Conservation (phyloP, 2,888 invertebrate genomes). For the Tiphia femorata region DNA sequence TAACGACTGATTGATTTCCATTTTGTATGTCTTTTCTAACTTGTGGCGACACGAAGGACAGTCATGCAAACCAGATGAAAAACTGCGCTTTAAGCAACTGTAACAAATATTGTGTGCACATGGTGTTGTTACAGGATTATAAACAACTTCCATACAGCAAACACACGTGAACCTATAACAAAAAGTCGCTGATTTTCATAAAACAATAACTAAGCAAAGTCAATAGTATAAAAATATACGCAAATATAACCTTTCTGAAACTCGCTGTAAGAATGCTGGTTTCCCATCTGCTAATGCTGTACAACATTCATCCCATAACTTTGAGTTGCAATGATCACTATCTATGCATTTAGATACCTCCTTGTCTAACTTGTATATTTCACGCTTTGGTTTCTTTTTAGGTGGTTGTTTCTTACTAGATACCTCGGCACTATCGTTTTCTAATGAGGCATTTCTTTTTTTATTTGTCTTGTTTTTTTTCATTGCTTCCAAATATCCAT, state of each 20-base stretch:
- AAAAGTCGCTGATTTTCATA: too few species aligned
- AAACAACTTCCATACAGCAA: constrained; percentile 82
- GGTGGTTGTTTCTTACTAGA: constrained; percentile 50
- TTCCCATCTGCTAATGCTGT: constrained; percentile 70
- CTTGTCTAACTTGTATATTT: constrained; percentile 65
- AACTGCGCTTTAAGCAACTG: constrained; percentile 78
- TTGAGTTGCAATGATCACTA: constrained; percentile 75
- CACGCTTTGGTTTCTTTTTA: constrained; percentile 65
- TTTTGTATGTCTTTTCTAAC: constrained; percentile 72
- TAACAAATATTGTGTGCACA: constrained; percentile 84
- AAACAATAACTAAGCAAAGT: neutral
- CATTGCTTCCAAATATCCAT: constrained; percentile 70
- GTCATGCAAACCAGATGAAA: constrained; percentile 73
- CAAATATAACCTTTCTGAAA: constrained; percentile 54
- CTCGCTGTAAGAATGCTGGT: constrained; percentile 47
- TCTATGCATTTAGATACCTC: constrained; percentile 69
- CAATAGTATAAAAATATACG: neutral
- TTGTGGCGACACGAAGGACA: constrained; percentile 81
- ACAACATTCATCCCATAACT: constrained; percentile 79
- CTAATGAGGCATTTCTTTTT: constrained; percentile 35
- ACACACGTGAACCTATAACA: constrained; percentile 77
- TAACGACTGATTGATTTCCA: constrained; percentile 74
- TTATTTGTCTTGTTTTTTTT: constrained; percentile 43
- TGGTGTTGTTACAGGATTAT: constrained; percentile 78
- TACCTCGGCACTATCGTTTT: constrained; percentile 45